phyloP scores from a whole-genome alignment of 2,888 invertebrate genomes.

The Dione vanillae region DNA sequence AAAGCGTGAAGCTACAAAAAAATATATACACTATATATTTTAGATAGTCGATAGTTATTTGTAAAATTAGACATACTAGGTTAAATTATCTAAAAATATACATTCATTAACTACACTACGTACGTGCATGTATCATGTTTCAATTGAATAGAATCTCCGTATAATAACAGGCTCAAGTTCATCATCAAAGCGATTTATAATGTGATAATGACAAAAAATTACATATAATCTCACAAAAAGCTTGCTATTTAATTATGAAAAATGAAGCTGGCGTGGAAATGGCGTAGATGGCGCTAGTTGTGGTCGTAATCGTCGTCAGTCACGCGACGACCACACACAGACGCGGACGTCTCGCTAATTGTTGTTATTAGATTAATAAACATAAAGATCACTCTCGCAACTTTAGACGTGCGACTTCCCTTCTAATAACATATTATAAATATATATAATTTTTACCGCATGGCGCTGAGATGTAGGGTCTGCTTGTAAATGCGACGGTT shows the following conservation, averaged over 20 bases:
- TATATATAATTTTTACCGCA: too few relatives aligned
- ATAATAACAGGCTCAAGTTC: constrained; percentile 3
- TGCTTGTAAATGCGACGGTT: too few relatives aligned
- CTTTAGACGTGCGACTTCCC: constrained; percentile 48
- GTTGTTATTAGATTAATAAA: constrained; percentile 68
- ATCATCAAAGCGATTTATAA: constrained; percentile 14
- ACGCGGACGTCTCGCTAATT: constrained; percentile 63
- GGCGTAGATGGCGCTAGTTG: constrained; percentile 53
- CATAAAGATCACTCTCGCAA: constrained; percentile 47
- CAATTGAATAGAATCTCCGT: background rate
- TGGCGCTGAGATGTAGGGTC: too few relatives aligned
- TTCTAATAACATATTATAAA: constrained; percentile 31
- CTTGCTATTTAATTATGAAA: constrained; percentile 22
- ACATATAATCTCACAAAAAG: background rate
- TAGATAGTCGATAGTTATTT: too few relatives aligned
- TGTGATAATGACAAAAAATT: constrained; percentile 12
- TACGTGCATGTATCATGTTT: background rate
- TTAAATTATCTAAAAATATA: background rate
- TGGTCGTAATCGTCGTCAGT: constrained; percentile 62
- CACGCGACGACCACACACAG: constrained; percentile 76
- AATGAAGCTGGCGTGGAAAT: constrained; percentile 17
- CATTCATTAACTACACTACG: background rate
- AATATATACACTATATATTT: too few relatives aligned
- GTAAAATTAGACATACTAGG: background rate
- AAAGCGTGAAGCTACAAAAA: too few relatives aligned